Conservation (phyloP, 30 jellyfish, hydroid and myxozoan genomes). For the Turritopsis dohrnii region DNA sequence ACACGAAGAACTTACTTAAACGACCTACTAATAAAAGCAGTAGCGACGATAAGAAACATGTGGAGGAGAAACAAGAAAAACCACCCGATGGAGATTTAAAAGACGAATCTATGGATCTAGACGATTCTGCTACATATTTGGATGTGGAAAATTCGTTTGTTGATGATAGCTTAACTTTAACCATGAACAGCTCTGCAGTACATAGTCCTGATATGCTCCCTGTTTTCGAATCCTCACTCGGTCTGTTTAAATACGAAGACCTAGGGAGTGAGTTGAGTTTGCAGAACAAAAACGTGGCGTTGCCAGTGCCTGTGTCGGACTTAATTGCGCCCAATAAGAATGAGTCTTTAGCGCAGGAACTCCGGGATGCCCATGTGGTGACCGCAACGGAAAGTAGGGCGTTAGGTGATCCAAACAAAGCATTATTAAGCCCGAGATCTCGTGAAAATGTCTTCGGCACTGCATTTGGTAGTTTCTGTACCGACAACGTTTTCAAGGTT, state of each 20-base stretch:
- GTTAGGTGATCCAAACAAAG: neutral
- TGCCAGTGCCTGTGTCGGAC: neutral
- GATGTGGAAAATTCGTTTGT: conserved; percentile 19
- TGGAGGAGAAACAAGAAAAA: too few relatives aligned
- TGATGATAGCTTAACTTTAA: conserved; percentile 6
- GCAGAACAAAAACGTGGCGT: neutral
- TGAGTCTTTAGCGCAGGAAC: conserved; percentile 24
- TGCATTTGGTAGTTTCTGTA: neutral
- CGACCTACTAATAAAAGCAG: conserved; percentile 2
- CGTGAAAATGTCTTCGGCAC: neutral
- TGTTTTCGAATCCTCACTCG: neutral
- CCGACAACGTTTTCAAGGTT: neutral
- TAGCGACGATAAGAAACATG: neutral
- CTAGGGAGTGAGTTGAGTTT: conserved; percentile 33
- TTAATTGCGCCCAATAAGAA: neutral
- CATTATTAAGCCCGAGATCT: conserved; percentile 17
- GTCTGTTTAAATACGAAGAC: conserved; percentile 10
- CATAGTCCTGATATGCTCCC: conserved; percentile 19
- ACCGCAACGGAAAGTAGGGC: neutral
- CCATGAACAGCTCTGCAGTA: neutral
- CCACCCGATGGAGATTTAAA: neutral
- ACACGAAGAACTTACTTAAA: neutral
- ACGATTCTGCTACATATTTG: neutral
- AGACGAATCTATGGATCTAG: conserved; percentile 1
- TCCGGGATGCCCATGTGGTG: conserved; percentile 7